These are phyloP conservation scores for Octopus sinensis DNA, from an alignment of 1,140 invertebrate genomes.

Conservation along the genomic window DNA sequence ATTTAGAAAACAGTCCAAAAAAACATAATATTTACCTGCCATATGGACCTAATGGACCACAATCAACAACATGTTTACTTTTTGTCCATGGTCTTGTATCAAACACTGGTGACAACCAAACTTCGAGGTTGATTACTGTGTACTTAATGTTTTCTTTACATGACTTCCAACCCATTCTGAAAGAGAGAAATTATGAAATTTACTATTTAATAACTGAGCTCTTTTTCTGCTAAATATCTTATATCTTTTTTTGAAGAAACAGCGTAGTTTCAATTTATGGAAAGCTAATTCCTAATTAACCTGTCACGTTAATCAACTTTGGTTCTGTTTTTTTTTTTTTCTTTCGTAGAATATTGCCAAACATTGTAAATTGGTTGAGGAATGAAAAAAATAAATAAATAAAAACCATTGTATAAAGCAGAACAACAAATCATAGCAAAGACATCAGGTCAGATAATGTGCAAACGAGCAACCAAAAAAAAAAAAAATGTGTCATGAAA, in stretches of 20 bases:
- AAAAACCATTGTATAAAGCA: neutral
- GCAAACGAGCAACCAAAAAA: too few relatives aligned
- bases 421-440: too few relatives aligned
- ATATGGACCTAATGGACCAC: conserved; percentile 11
- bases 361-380: neutral
- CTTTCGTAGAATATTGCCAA: neutral
- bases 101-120: conserved; percentile 12
- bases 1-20: neutral
- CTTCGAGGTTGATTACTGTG: conserved; percentile 10
- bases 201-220: neutral
- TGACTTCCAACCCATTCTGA: conserved; percentile 9
- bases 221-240: neutral
- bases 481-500: too few relatives aligned
- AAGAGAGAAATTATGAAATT: neutral
- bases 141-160: conserved; percentile 9
- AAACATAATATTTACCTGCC: conserved; percentile 9
- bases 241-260: neutral
- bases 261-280: too few relatives aligned
- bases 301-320: neutral
- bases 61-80: conserved; percentile 11
- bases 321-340: neutral
- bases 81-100: conserved; percentile 10
- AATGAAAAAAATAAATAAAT: neutral
- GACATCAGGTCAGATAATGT: too few relatives aligned
- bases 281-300: too few relatives aligned